Evolutionary conservation across 1,140 invertebrate genomes (phyloP).

Genomic region (Arctopsyche grandis): DNA sequence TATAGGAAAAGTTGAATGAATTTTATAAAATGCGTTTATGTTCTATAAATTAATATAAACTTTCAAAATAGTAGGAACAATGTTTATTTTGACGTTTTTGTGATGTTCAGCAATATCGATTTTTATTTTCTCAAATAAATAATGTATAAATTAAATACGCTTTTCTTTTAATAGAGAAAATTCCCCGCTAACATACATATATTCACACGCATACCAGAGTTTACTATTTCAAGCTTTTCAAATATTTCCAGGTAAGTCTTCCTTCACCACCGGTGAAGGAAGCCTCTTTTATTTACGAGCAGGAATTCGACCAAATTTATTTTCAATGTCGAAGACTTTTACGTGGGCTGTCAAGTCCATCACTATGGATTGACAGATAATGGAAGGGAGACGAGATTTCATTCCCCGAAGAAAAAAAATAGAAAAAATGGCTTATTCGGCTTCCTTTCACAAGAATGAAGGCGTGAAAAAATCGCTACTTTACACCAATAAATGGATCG

Average conservation of each 20-base stretch:
- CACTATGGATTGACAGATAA: constrained; percentile 26
- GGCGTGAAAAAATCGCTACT: not conserved
- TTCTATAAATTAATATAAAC: not conserved
- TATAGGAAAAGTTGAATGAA: not conserved
- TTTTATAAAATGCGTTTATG: not conserved
- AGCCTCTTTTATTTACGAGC: not conserved
- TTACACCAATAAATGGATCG: not conserved
- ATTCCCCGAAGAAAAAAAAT: constrained; percentile 5
- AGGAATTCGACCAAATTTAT: constrained; percentile 30
- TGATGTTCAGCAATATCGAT: not conserved
- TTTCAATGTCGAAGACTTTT: constrained; percentile 21
- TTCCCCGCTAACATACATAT: not conserved
- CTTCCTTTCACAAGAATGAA: not conserved
- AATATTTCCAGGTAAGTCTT: not conserved
- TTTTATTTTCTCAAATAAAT: constrained; percentile 29
- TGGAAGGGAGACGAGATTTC: constrained; percentile 17
- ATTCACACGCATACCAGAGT: not conserved
- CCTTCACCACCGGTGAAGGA: not conserved
- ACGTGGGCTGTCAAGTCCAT: constrained; percentile 15
- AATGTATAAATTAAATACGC: not conserved
- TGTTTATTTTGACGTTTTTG: not conserved
- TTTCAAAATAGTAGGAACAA: not conserved
- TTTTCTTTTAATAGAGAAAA: not conserved
- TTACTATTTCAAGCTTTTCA: no score
- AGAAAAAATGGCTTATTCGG: constrained; percentile 7